Evolutionary conservation across 35 echinoderm and acorn worm genomes (phyloP).

Genomic region (Apostichopus japonicus): DNA sequence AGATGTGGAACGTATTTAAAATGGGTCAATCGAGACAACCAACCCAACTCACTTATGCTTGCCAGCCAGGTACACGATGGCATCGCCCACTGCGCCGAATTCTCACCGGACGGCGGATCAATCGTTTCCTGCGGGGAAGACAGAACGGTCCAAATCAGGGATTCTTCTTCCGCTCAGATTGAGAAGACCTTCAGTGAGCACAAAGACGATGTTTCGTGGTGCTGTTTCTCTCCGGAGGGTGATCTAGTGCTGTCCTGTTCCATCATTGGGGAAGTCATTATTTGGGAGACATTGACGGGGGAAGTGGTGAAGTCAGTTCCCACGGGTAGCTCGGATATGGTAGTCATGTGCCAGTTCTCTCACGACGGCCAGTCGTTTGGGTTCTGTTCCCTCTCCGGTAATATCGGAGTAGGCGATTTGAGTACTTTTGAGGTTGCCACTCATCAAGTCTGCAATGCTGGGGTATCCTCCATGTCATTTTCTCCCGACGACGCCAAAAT

Average conservation of each 20-base stretch:
- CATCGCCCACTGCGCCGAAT: constrained; percentile 72
- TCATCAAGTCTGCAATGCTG: constrained; percentile 36
- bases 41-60: constrained; percentile 60
- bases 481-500: constrained; percentile 21
- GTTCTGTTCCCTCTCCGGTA: constrained; percentile 1
- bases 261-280: constrained; percentile 4
- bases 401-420: constrained; percentile 10
- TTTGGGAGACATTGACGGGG: constrained; percentile 24
- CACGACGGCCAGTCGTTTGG: neutral
- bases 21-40: constrained; percentile 77
- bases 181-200: constrained; percentile 43
- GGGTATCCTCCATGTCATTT: constrained; percentile 26
- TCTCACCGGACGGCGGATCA: constrained; percentile 64
- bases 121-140: constrained; percentile 88
- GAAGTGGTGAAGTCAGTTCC: neutral
- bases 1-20: constrained; percentile 64
- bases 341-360: constrained; percentile 48
- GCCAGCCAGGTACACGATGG: constrained; percentile 76
- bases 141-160: constrained; percentile 78
- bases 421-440: neutral
- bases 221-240: constrained; percentile 83
- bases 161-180: constrained; percentile 49
- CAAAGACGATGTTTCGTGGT: constrained; percentile 71
- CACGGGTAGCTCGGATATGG: constrained; percentile 18
- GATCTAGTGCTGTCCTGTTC: constrained; percentile 44